Conservation (phyloP, 2,797 vertebrate genomes). For the Rhincodon typus region DNA sequence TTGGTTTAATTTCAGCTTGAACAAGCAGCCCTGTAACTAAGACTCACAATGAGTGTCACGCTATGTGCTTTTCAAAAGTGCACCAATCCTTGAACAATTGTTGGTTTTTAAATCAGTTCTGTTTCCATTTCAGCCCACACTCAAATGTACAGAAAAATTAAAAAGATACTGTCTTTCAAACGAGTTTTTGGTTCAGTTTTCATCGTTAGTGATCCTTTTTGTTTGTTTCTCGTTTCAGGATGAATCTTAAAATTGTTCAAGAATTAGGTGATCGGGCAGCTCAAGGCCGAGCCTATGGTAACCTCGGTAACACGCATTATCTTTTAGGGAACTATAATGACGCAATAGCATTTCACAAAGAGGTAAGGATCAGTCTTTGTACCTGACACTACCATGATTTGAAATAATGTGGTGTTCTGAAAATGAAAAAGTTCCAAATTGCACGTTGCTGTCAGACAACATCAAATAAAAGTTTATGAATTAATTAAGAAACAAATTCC, state of each 20-base stretch:
- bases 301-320: conserved; percentile 95
- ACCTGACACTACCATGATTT: not conserved
- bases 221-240: conserved; percentile 59
- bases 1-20: no score
- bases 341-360: conserved; percentile 86
- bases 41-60: no score
- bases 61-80: no score
- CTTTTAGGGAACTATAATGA: conserved; percentile 86
- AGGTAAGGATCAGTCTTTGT: conserved; percentile 61
- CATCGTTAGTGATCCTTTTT: not conserved
- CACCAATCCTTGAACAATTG: no score
- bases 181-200: not conserved
- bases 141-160: no score
- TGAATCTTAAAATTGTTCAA: conserved; percentile 88
- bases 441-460: no score
- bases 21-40: no score
- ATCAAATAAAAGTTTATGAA: not conserved
- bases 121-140: no score
- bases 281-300: conserved; percentile 86
- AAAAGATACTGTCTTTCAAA: no score
- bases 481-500: not conserved
- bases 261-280: conserved; percentile 88
- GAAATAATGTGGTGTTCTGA: not conserved
- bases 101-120: no score
- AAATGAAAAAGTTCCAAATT: not conserved